Base-by-base conservation (phyloP, 2,888 invertebrate species). In the Chrysolina oricalcia region DNA sequence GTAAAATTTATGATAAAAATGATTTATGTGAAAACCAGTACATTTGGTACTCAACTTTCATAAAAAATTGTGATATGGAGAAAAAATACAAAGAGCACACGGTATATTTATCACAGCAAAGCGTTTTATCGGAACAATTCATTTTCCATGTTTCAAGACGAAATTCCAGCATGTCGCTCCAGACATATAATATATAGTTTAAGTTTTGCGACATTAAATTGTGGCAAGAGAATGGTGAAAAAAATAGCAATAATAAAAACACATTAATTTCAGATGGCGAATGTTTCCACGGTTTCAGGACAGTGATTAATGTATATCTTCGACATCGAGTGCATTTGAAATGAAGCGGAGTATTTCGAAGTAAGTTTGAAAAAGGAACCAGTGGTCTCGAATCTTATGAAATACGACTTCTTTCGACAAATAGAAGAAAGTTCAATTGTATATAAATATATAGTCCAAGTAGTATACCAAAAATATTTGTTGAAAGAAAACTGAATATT, bases 141-240 rank as follows among this genome's bases (percentile, higher is more conserved):
- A 50, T 50, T 17, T 40, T 50, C 15, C n/a, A 50, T 15, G 17
- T 50, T 50, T 50, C 50, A 50, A 17, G 17, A 9, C 50, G 9
- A 17, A 19, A 50, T 50, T 9, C 50, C 50, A 50, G 50, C 50
- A 50, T 50, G 50, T 9, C 50, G 15, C 17, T 2, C n/a, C 17
- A 17, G 17, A 19, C n/a, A 17, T 50, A 50, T 50, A 50, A 50
- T 50, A 50, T 50, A 50, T 50, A 50, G 50, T 15, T 50, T 17
- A 50, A 46, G 50, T 50, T 50, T 50, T 15, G 9, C 50, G 50
- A 50, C 50, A 50, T 50, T 9, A 9, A 50, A 50, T 50, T 50
- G 50, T 50, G 17, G 50, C 8, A 17, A 50, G 17, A 50, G 10
- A 50, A 50, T 17, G 9, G 50, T 50, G 50, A 9, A 50, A 17